A percentile compares a stretch with the other conserved stretches of the same genome.
Evolutionary conservation across 1,140 invertebrate species (phyloP).

Genomic region (Monochamus saltuarius): DNA sequence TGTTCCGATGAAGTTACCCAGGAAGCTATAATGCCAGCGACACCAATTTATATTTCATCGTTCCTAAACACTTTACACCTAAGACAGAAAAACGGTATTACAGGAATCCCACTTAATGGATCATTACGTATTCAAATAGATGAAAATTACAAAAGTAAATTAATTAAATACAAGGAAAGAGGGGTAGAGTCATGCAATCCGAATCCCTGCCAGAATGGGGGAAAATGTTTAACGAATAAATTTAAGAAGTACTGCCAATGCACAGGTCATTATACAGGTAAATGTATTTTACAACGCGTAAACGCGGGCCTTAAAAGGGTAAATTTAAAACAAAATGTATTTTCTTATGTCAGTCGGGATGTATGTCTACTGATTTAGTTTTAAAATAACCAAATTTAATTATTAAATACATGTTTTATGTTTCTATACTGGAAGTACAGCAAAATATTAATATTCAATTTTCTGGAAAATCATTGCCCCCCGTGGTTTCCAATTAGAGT

Average conservation of each 20-base stretch:
- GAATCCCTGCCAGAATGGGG: constrained; percentile 68
- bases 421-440: too few species aligned
- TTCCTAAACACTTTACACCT: constrained; percentile 63
- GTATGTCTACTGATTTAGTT: too few species aligned
- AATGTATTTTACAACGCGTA: constrained; percentile 21
- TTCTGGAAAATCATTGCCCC: too few species aligned
- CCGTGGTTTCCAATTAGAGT: too few species aligned
- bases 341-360: too few species aligned
- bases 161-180: constrained; percentile 57
- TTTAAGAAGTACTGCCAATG: constrained; percentile 64
- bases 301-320: background rate
- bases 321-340: too few species aligned
- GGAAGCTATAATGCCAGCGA: constrained; percentile 43
- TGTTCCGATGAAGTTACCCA: constrained; percentile 56
- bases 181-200: constrained; percentile 66
- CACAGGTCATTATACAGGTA: constrained; percentile 61
- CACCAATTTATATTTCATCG: constrained; percentile 61
- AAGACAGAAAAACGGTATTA: constrained; percentile 53
- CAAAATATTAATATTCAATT: too few species aligned
- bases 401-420: too few species aligned
- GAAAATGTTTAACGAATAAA: constrained; percentile 60
- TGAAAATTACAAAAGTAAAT: constrained; percentile 60
- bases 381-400: too few species aligned
- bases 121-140: constrained; percentile 54
- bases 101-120: constrained; percentile 58